Conservation (phyloP, 1,140 invertebrate genomes). For the Drosophila mayri region DNA sequence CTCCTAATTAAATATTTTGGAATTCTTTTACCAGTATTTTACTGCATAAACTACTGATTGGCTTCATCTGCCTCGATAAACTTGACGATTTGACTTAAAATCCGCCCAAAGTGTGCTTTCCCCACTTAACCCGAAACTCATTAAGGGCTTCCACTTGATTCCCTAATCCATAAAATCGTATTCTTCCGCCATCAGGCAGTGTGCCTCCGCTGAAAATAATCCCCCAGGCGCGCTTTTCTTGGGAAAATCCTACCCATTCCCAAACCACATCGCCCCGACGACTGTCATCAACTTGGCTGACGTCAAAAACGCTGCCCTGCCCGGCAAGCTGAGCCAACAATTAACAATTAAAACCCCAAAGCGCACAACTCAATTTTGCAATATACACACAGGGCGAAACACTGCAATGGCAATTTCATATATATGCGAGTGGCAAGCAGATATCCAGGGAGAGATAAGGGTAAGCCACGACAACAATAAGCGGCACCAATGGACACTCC, state of each 20-base stretch:
- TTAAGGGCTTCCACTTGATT: slow-evolving; percentile 46
- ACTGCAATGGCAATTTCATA: slow-evolving; percentile 70
- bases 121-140: slow-evolving; percentile 41
- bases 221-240: slow-evolving; percentile 42
- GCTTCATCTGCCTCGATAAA: slow-evolving; percentile 26
- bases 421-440: slow-evolving; percentile 39
- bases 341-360: slow-evolving; percentile 83
- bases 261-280: slow-evolving; percentile 21
- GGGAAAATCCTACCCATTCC: slow-evolving; percentile 3
- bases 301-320: slow-evolving; percentile 53
- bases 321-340: slow-evolving; percentile 60
- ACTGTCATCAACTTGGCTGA: slow-evolving; percentile 57
- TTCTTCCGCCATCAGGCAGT: slow-evolving; percentile 2
- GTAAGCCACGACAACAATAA: slow-evolving; percentile 61
- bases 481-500: slow-evolving; percentile 54
- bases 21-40: neutral
- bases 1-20: neutral
- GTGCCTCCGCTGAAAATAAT: slow-evolving; percentile 34
- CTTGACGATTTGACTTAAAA: slow-evolving; percentile 49
- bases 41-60: slow-evolving; percentile 19
- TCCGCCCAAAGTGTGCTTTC: slow-evolving; percentile 20
- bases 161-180: slow-evolving; percentile 46
- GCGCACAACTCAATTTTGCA: slow-evolving; percentile 79
- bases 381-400: slow-evolving; percentile 26
- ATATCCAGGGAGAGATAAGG: slow-evolving; percentile 62